Conservation (phyloP, 2,797 vertebrate species). For the Catostomus latipinnis region DNA sequence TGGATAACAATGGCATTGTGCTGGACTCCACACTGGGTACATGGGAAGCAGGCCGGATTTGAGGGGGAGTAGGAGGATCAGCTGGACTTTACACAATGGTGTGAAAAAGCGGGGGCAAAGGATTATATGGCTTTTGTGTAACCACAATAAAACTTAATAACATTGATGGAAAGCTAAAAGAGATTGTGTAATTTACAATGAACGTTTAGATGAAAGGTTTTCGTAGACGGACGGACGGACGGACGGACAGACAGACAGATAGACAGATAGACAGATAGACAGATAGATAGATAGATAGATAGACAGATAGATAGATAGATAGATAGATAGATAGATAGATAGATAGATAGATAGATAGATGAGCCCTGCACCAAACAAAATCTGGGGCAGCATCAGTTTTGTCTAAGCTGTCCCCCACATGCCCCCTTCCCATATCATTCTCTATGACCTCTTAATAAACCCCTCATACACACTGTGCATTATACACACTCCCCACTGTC, state of each 20-base stretch:
- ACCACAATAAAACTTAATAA: conserved; percentile 58
- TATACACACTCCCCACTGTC: neutral
- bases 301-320: too few species aligned
- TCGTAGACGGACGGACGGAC: neutral
- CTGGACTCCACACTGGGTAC: conserved; percentile 63
- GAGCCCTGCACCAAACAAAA: conserved; percentile 56
- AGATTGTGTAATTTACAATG: conserved; percentile 33
- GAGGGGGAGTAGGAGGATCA: conserved; percentile 64
- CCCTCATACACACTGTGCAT: conserved; percentile 52
- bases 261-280: too few species aligned
- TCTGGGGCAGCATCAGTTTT: conserved; percentile 65
- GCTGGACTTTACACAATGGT: conserved; percentile 70
- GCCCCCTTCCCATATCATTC: conserved; percentile 45
- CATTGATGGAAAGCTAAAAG: conserved; percentile 53
- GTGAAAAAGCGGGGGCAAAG: conserved; percentile 63
- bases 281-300: too few species aligned
- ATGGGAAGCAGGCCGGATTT: conserved; percentile 69
- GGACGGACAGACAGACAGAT: too few species aligned
- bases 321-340: too few species aligned
- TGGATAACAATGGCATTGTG: conserved; percentile 78
- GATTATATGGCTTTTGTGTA: conserved; percentile 64
- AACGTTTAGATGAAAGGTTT: neutral
- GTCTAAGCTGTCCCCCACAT: conserved; percentile 49
- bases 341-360: too few species aligned
- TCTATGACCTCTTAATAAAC: conserved; percentile 48